Base-by-base conservation (phyloP, 1,140 invertebrate genomes). In the Diorhabda carinulata region DNA sequence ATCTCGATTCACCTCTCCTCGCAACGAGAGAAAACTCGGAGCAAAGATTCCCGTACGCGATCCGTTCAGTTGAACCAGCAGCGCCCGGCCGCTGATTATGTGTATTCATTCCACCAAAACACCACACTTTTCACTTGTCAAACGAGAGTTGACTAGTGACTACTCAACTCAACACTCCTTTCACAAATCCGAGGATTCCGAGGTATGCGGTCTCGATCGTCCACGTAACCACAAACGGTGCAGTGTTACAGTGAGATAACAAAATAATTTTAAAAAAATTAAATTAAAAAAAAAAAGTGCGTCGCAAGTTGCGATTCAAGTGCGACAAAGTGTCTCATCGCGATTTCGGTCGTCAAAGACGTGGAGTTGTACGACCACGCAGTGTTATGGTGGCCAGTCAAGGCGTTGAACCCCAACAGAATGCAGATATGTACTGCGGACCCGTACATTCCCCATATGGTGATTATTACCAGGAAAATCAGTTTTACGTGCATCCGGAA, bases 311-410 rank as follows among this genome's bases (percentile, higher is more conserved):
- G 57, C 63, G 47, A 52, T 6, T 8, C 6, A 52, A 52, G 47
- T 52, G 47, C 45, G 63, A 69, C 72, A 75, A 75, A 70, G 74
- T 75, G 74, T 73, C 70, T 68, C 73, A 69, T 60, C 72, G 70
- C 67, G 72, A 64, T 57, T 61, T 61, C 25, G 61, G 56, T 56
- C 70, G 69, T 47, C 69, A 64, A 57, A 66, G 59, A 67, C 64
- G 60, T 66, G 57, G 61, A 66, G 42, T 9, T 56, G n/a, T 8
- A 40, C 63, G 63, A 64, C 62, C 62, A 59, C 68, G 62, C 40
- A 10, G 45, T 41, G 78, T 76, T 58, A 81, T 81, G 80, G 80
- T 81, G 68, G 79, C 80, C 68, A 79, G 79, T 70, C 79, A 80
- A 71, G 74, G 75, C 70, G 78, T 78, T 64, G 79, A 78, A 68